phyloP scores from a whole-genome alignment of 2,113 vertebrate species.

The Phainopepla nitens region DNA sequence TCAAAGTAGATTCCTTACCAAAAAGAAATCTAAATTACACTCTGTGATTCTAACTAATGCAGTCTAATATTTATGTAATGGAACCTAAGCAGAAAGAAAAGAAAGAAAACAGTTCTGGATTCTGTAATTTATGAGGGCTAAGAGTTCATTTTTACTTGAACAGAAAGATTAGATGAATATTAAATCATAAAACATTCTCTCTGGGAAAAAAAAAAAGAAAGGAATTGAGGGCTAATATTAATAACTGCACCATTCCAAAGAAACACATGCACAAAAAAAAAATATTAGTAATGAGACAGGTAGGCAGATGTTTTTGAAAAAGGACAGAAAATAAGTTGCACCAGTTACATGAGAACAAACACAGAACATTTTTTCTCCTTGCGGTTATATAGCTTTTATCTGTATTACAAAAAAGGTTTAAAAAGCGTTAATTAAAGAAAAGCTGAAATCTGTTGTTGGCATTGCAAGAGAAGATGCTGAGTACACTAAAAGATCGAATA shows the following conservation, averaged over 20 bases:
- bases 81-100: neutral
- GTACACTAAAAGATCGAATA: neutral
- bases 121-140: neutral
- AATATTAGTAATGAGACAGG: neutral
- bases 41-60: neutral
- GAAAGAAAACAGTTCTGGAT: neutral
- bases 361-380: neutral
- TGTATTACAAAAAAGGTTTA: neutral
- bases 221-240: neutral
- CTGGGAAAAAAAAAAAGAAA: neutral
- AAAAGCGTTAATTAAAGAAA: neutral
- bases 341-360: neutral
- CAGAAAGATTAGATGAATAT: neutral
- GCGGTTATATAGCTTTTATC: neutral
- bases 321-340: neutral
- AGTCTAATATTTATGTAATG: neutral
- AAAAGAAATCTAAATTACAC: neutral
- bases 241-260: neutral
- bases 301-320: neutral
- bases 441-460: neutral
- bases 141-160: neutral
- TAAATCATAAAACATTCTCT: neutral
- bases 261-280: neutral
- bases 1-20: neutral
- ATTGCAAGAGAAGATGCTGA: neutral